Base-by-base conservation (phyloP, 1,140 invertebrate species). In the Maconellicoccus hirsutus region DNA sequence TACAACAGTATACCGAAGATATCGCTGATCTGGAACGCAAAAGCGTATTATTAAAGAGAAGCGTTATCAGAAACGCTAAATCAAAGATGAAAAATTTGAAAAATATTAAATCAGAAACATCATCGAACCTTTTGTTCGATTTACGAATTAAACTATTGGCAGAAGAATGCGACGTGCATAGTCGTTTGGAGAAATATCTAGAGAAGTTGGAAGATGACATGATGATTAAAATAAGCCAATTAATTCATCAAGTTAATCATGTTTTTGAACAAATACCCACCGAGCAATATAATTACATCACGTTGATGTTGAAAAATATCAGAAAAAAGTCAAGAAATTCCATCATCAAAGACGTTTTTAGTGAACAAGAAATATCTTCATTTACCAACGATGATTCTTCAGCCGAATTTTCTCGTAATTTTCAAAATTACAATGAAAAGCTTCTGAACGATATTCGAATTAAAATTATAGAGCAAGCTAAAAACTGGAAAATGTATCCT, bases 91-190 rank as follows among this genome's bases (percentile, higher is more conserved):
- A 19, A 6, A 19, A 61, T 10, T 6, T 19, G 19, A 61, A 61
- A 61, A 22, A 19, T 61, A 19, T 7, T 10, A 61, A 19, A 10
- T 19, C 59, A 61, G 59, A 61, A 61, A 61, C 7, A 8, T 8
- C 19, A 10, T 8, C 61, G 25, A 19, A 66, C 25, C 6, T 25
- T 23, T 66, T 66, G 16, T 26, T 25, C 19, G 25, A 66, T 23
- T 25, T 66, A 25, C 19, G 61, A 25, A 66, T 66, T 8, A 25
- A 23, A 23, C 16, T 66, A 23, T 16, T 66, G 21, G 61, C 61
- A 2, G 61, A 66, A 66, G 61, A 66, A 66, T 66, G 61, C 25
- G 25, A 66, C 10, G 8, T 66, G 21, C 61, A 66, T 66, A 23
- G 25, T 25, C 19, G 25, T 23, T 26, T 14, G 1, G 22, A 66